Conservation (phyloP, 2,888 invertebrate genomes). For the Deilephila porcellus region DNA sequence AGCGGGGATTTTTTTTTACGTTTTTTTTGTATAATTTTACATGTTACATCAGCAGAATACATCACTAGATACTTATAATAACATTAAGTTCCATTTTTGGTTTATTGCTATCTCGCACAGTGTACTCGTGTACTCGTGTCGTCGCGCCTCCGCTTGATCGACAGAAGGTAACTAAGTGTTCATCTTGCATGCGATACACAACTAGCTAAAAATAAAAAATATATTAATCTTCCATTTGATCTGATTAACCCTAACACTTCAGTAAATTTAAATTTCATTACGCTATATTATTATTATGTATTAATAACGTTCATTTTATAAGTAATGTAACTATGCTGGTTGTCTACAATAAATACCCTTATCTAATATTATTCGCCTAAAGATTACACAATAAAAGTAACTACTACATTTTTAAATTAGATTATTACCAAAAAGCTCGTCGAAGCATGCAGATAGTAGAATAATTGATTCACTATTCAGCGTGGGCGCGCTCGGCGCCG, state of each 20-base stretch:
- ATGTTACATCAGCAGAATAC: slow-evolving; percentile 82
- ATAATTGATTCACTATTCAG: slow-evolving; percentile 80
- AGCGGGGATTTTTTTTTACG: slow-evolving; percentile 79
- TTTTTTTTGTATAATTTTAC: slow-evolving; percentile 78
- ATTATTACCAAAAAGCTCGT: slow-evolving; percentile 85
- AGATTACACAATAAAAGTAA: slow-evolving; percentile 82
- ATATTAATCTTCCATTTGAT: slow-evolving; percentile 80
- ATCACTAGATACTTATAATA: slow-evolving; percentile 80
- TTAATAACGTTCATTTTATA: slow-evolving; percentile 77
- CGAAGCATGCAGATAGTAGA: slow-evolving; percentile 84
- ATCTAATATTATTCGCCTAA: slow-evolving; percentile 81
- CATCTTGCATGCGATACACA: slow-evolving; percentile 77
- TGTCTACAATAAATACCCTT: slow-evolving; percentile 84
- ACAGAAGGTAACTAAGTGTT: slow-evolving; percentile 71
- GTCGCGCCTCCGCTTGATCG: slow-evolving; percentile 42
- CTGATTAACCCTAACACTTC: slow-evolving; percentile 71
- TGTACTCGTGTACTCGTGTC: slow-evolving; percentile 58
- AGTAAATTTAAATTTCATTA: slow-evolving; percentile 75
- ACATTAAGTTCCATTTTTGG: slow-evolving; percentile 83
- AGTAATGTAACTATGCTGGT: slow-evolving; percentile 81
- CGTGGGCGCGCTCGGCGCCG: slow-evolving; percentile 75
- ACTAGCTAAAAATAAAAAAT: slow-evolving; percentile 85
- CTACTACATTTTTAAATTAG: slow-evolving; percentile 82
- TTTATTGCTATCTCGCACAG: slow-evolving; percentile 82
- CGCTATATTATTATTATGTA: slow-evolving; percentile 81